Evolutionary conservation across 1,140 invertebrate genomes (phyloP).

Genomic region (Vanessa tameamea): DNA sequence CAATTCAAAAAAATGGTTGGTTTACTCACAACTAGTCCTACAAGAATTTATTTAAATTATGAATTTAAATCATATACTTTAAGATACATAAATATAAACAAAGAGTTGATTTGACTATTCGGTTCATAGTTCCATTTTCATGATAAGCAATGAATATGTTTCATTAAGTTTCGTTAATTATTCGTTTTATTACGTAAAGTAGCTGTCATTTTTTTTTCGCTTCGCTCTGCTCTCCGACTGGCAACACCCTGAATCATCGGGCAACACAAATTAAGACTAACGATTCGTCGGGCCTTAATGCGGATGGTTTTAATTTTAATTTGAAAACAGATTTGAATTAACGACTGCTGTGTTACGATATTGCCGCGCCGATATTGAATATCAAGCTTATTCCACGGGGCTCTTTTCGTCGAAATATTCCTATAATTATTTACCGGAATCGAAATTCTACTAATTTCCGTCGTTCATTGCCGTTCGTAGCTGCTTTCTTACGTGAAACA

Average conservation of each 20-base stretch:
- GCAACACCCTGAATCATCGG: constrained; percentile 37
- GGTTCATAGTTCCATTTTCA: background rate
- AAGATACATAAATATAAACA: too few relatives aligned
- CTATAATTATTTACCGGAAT: too few relatives aligned
- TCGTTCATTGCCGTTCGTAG: background rate
- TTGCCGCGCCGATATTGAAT: background rate
- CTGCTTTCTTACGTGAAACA: background rate
- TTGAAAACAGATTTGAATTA: constrained; percentile 56
- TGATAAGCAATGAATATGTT: background rate
- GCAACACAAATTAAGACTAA: constrained; percentile 70
- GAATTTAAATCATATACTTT: too few relatives aligned
- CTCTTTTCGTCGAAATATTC: background rate
- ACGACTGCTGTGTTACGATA: constrained; percentile 4
- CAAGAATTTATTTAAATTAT: too few relatives aligned
- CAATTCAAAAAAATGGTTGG: too few relatives aligned
- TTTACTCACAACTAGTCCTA: too few relatives aligned
- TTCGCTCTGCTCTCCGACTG: background rate
- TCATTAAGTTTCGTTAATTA: background rate
- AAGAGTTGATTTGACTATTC: too few relatives aligned
- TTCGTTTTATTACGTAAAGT: background rate
- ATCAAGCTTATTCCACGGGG: background rate
- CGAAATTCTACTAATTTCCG: background rate
- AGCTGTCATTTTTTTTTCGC: background rate
- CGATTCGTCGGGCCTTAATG: constrained; percentile 59
- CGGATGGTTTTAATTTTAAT: constrained; percentile 66